These are phyloP conservation scores for Burhinus bistriatus DNA, from an alignment of 2,113 vertebrate genomes.

Conservation along the genomic window DNA sequence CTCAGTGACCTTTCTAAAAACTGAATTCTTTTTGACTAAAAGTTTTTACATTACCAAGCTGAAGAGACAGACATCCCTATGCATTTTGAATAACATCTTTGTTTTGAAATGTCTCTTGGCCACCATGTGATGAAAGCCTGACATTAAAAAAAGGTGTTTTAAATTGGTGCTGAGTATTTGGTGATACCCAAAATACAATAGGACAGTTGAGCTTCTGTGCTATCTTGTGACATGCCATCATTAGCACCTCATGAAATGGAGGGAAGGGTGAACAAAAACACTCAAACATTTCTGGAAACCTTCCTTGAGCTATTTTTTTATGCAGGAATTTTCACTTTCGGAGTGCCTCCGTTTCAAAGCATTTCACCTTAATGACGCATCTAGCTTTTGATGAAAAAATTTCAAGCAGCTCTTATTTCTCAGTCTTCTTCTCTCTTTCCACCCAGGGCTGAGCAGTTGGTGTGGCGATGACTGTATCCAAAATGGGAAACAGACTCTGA, in stretches of 20 bases:
- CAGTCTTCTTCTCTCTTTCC: background rate
- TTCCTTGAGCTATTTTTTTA: background rate
- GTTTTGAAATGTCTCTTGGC: conserved; percentile 6
- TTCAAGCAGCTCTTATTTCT: background rate
- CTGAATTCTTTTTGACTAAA: background rate
- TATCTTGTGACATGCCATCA: background rate
- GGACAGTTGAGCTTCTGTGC: background rate
- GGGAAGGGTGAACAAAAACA: background rate
- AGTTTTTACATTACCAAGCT: background rate
- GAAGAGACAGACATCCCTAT: background rate
- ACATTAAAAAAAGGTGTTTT: background rate
- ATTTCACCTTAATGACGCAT: background rate
- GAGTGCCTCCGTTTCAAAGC: background rate
- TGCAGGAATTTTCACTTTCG: background rate
- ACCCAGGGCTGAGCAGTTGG: background rate
- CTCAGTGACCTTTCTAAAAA: background rate
- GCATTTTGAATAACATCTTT: background rate
- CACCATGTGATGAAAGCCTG: background rate
- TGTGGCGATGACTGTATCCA: background rate
- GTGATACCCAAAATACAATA: background rate
- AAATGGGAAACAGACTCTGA: background rate
- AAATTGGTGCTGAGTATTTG: background rate
- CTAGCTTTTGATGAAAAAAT: background rate
- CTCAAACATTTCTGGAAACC: background rate
- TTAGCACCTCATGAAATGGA: background rate